Evolutionary conservation across 2,113 vertebrate genomes (phyloP).

Genomic region (Arizona elegans): DNA sequence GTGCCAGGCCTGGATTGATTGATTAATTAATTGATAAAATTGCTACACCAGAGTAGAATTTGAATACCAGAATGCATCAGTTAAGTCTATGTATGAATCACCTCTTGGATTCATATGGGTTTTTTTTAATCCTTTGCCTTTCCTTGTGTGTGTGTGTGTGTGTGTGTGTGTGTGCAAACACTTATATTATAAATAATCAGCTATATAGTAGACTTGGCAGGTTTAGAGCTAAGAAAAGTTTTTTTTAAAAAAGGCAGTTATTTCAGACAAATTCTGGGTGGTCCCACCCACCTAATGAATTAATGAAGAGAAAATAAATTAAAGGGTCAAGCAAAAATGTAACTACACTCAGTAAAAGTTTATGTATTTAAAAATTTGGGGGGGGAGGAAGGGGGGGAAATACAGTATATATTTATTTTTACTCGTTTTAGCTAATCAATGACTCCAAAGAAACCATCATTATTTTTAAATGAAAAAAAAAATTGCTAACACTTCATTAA

Average conservation of each 20-base stretch:
- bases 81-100: no score
- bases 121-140: neutral
- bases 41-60: neutral
- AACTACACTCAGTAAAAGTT: slow-evolving; percentile 64
- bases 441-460: slow-evolving; percentile 67
- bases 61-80: neutral
- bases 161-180: neutral
- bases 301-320: slow-evolving; percentile 66
- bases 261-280: slow-evolving; percentile 66
- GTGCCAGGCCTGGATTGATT: neutral
- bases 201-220: slow-evolving; percentile 50
- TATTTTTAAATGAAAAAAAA: slow-evolving; percentile 63
- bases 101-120: neutral
- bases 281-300: slow-evolving; percentile 62
- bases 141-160: neutral
- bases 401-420: slow-evolving; percentile 61
- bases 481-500: slow-evolving; percentile 75
- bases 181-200: slow-evolving; percentile 41
- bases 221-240: slow-evolving; percentile 52
- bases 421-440: slow-evolving; percentile 66
- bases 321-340: slow-evolving; percentile 67
- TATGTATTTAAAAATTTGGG: slow-evolving; percentile 61
- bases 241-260: slow-evolving; percentile 45
- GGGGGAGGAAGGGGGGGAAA: slow-evolving; percentile 27
- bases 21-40: neutral